phyloP scores from a whole-genome alignment of 2,797 vertebrate species.

The Nannoperca obscura region DNA sequence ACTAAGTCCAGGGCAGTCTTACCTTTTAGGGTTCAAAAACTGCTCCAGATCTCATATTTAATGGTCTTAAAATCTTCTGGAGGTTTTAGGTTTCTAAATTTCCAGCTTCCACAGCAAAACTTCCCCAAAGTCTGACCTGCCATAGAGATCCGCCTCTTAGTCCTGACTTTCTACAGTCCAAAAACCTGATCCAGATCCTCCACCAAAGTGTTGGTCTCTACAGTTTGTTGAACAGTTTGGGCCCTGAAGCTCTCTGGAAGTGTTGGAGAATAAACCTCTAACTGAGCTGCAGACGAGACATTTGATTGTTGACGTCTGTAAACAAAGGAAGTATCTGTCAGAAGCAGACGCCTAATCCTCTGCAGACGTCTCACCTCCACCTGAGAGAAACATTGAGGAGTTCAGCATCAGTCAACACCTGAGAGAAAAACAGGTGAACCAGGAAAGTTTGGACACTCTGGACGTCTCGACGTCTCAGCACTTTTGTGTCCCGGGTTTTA shows the following conservation, averaged over 20 bases:
- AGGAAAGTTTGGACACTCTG: conserved; percentile 1
- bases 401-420: neutral
- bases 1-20: neutral
- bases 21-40: neutral
- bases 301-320: neutral
- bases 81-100: neutral
- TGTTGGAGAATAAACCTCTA: neutral
- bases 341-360: conserved; percentile 1
- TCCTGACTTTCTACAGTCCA: neutral
- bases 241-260: conserved; percentile 21
- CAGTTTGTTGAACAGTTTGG: conserved; percentile 10
- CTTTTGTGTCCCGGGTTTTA: neutral
- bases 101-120: neutral
- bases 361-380: conserved; percentile 3
- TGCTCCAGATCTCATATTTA: neutral
- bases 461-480: neutral
- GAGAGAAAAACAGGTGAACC: conserved; percentile 14
- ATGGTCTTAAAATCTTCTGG: too few species aligned
- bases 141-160: neutral
- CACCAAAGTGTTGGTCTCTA: neutral
- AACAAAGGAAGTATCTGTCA: neutral
- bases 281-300: neutral
- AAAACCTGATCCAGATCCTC: neutral
- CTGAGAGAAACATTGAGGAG: conserved; percentile 10
- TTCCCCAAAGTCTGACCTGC: neutral